Base-by-base conservation (phyloP, 2,888 invertebrate species). In the Cantharis rufa region DNA sequence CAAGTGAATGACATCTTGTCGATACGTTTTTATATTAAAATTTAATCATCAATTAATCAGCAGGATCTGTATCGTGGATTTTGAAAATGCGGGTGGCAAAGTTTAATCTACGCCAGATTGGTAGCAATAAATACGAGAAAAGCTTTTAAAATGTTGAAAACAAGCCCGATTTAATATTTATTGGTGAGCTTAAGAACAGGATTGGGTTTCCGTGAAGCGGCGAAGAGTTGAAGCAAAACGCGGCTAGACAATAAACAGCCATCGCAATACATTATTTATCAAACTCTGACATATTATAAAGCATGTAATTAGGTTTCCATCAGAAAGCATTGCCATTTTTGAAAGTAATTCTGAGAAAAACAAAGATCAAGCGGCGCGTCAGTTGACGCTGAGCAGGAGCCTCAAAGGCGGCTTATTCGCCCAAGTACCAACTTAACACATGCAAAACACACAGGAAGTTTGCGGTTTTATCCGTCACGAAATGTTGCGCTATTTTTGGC, bases 361-460 rank as follows among this genome's bases (percentile, higher is more conserved):
- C 74, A 68, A 48, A 77, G 80, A 80, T 78, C 73, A 78, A 79
- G 70, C 76, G 77, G 78, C 78, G 79, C 78, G 78, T 79, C 79
- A 75, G 81, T 79, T 78, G 75, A 80, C 79, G 79, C 79, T 79
- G 71, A 74, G 77, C 79, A 79, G 80, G 81, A 80, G 81, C 77
- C 81, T 77, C 61, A 77, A 74, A 80, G 79, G 80, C 78, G 73
- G 78, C 77, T 77, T 70, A 70, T 74, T 74, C 72, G 78, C 77
- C 75, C 75, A 74, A 77, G 80, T 80, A 77, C 79, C 80, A 79
- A 81, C 77, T 81, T 81, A 81, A 80, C 82, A 82, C 82, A 82
- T 82, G 83, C 81, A 81, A 83, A 83, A 81, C 79, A 81, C 80
- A 82, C 81, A 83, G 84, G 84, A 84, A 84, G 84, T 84, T 84